These are phyloP conservation scores for Autographa gamma DNA, from an alignment of 2,888 invertebrate genomes.

Conservation along the genomic window DNA sequence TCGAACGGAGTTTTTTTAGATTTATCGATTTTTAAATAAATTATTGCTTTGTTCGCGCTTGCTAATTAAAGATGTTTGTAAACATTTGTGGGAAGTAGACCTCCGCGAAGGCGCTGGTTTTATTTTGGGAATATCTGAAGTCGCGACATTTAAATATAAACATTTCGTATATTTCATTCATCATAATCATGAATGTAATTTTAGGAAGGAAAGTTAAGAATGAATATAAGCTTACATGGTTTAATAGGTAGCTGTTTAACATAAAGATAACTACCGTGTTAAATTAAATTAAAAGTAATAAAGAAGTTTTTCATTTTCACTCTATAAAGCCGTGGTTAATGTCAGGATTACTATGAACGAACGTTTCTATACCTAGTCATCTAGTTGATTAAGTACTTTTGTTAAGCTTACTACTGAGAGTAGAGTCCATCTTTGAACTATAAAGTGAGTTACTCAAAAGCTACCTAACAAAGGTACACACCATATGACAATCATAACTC, in stretches of 20 bases:
- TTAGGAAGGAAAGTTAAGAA: too few relatives aligned
- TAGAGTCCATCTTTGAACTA: too few relatives aligned
- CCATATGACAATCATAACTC: constrained; percentile 21
- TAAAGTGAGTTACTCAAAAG: not conserved
- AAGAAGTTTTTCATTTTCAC: too few relatives aligned
- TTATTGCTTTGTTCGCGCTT: constrained; percentile 47
- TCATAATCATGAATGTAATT: not conserved
- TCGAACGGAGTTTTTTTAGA: constrained; percentile 60
- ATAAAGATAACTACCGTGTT: too few relatives aligned
- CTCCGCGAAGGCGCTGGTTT: constrained; percentile 38
- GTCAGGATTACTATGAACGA: too few relatives aligned
- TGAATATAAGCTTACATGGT: too few relatives aligned
- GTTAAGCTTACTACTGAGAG: too few relatives aligned
- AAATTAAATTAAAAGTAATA: too few relatives aligned
- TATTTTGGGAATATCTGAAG: constrained; percentile 22
- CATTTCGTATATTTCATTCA: not conserved
- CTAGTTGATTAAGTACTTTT: too few relatives aligned
- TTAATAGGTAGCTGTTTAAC: too few relatives aligned
- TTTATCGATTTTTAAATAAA: constrained; percentile 67
- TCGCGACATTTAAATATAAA: not conserved
- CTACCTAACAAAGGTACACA: not conserved
- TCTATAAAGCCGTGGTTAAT: too few relatives aligned
- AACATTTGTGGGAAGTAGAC: constrained; percentile 44
- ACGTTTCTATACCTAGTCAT: too few relatives aligned
- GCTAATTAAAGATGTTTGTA: constrained; percentile 50